phyloP scores from a whole-genome alignment of 2,113 vertebrate genomes.

The Amphiprion percula region DNA sequence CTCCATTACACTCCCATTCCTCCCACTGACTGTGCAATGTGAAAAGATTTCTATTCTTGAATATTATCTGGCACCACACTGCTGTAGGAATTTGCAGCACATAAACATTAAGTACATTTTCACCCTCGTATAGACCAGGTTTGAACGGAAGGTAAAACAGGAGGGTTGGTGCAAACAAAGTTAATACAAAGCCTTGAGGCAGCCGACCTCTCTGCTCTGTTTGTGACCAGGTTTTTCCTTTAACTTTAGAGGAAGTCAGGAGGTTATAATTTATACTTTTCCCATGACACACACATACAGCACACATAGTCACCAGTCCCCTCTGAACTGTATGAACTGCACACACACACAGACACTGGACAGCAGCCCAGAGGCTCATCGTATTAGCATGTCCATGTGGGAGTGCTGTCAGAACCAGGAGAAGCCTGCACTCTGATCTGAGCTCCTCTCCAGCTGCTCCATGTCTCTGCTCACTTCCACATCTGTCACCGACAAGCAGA shows the following conservation, averaged over 20 bases:
- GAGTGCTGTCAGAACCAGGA: constrained; percentile 39
- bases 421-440: constrained; percentile 24
- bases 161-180: background rate
- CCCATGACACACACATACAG: constrained; percentile 3
- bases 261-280: constrained; percentile 30
- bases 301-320: background rate
- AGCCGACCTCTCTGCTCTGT: background rate
- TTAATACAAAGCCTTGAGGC: background rate
- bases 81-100: background rate
- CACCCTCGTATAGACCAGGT: background rate
- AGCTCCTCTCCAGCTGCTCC: constrained; percentile 46
- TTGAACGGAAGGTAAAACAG: background rate
- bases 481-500: background rate
- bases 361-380: constrained; percentile 10
- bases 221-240: background rate
- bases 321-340: constrained; percentile 19
- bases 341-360: constrained; percentile 18
- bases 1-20: background rate
- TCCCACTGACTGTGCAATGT: background rate
- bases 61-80: background rate
- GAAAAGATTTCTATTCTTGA: background rate
- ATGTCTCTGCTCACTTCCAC: constrained; percentile 18
- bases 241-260: constrained; percentile 14
- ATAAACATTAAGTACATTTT: background rate
- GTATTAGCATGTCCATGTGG: constrained; percentile 42